A percentile compares a stretch with the other conserved stretches of the same genome.
Evolutionary conservation across 92 coral and sea anemone species (phyloP).

Genomic region (Parazoanthus atlanticus): DNA sequence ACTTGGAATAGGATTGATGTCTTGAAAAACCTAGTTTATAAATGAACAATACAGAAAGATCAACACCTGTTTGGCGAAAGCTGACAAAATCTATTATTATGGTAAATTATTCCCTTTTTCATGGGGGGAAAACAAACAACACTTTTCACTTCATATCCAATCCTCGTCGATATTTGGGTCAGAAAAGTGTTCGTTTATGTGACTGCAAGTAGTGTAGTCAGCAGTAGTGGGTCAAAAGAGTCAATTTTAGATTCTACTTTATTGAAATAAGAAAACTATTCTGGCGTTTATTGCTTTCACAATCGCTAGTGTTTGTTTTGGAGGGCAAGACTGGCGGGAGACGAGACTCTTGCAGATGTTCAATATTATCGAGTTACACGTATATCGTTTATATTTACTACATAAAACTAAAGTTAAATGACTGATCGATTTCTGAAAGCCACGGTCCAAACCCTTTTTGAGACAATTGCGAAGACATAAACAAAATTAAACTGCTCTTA

Average conservation of each 20-base stretch:
- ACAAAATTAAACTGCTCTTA: background rate
- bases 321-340: background rate
- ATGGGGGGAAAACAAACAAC: background rate
- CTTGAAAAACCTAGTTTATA: background rate
- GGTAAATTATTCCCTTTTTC: constrained; percentile 37
- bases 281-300: background rate
- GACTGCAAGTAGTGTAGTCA: background rate
- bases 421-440: background rate
- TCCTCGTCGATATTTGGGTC: background rate
- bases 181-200: background rate
- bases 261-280: background rate
- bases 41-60: constrained; percentile 20
- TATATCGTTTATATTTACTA: background rate
- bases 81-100: constrained; percentile 29
- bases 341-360: background rate
- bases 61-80: constrained; percentile 26
- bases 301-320: constrained; percentile 7
- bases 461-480: background rate
- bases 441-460: background rate
- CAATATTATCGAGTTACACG: background rate
- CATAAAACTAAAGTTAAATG: too few species aligned
- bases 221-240: background rate
- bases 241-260: background rate
- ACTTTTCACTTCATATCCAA: constrained; percentile 3
- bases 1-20: background rate